A percentile compares a stretch with the other conserved stretches of the same genome.
Conservation (phyloP, 1,140 invertebrate species). For the Pantala flavescens region DNA sequence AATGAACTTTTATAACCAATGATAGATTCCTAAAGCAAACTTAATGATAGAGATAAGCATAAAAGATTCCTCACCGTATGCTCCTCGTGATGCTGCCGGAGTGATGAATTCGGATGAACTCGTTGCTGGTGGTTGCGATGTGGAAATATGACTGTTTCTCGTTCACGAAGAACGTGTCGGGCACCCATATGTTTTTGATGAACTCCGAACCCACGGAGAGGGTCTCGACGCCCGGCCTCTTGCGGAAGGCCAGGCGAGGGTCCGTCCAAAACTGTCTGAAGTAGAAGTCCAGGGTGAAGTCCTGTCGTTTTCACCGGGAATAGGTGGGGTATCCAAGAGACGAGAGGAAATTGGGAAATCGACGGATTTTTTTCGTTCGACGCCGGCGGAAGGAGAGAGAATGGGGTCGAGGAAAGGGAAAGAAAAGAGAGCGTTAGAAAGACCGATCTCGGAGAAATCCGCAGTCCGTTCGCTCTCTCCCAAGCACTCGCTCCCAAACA, state of each 20-base stretch:
- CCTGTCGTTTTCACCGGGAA: slow-evolving; percentile 43
- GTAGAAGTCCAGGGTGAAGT: slow-evolving; percentile 98
- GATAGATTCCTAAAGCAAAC: too few relatives aligned
- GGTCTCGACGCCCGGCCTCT: slow-evolving; percentile 74
- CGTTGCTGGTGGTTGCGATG: slow-evolving; percentile 46
- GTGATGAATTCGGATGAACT: slow-evolving; percentile 44
- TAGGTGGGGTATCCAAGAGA: not conserved
- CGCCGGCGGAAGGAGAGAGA: not conserved
- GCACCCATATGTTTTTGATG: slow-evolving; percentile 59
- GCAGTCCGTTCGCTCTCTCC: not conserved
- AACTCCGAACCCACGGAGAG: slow-evolving; percentile 87
- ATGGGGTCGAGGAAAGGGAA: not conserved
- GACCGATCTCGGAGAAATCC: not conserved
- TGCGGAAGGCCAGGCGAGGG: slow-evolving; percentile 80
- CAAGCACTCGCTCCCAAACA: not conserved
- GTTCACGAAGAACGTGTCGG: slow-evolving; percentile 51
- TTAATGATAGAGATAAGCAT: too few relatives aligned
- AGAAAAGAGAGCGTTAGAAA: not conserved
- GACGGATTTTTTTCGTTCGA: not conserved
- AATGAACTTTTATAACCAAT: too few relatives aligned
- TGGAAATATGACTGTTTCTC: slow-evolving; percentile 54
- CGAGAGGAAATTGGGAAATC: not conserved
- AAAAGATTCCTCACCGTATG: slow-evolving; percentile 36
- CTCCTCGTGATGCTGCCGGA: slow-evolving; percentile 43
- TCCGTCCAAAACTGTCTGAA: slow-evolving; percentile 98